Evolutionary conservation across 2,113 vertebrate species (phyloP).

Genomic region (Tachuris rubrigastra): DNA sequence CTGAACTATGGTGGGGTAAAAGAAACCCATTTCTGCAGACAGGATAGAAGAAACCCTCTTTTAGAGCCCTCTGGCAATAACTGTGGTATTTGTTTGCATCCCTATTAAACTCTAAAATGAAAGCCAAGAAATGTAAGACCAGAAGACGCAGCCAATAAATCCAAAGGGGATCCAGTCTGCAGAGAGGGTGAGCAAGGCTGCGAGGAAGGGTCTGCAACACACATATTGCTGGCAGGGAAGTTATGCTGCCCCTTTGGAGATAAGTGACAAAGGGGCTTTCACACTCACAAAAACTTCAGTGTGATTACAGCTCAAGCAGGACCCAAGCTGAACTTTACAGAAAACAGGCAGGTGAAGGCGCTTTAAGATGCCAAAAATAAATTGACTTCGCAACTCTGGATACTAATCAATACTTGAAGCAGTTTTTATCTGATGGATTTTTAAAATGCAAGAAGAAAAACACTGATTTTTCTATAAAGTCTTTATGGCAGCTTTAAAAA

Average conservation of each 20-base stretch:
- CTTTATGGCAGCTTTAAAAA: background rate
- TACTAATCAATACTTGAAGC: background rate
- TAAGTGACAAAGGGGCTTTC: background rate
- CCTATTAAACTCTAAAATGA: background rate
- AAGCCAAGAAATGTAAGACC: background rate
- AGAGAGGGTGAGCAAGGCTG: fast-evolving
- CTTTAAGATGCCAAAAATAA: background rate
- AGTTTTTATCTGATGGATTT: background rate
- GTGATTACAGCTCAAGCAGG: background rate
- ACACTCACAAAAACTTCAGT: background rate
- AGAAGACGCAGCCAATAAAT: background rate
- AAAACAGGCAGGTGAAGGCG: background rate
- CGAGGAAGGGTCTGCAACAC: background rate
- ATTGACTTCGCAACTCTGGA: background rate
- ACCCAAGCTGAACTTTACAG: background rate
- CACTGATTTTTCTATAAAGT: background rate
- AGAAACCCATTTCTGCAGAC: background rate
- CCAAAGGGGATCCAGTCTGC: background rate
- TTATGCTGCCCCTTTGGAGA: background rate
- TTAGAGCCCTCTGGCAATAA: background rate
- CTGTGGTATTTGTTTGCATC: background rate
- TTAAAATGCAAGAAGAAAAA: background rate
- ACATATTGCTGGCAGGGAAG: fast-evolving
- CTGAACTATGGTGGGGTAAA: background rate
- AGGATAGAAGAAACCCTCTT: background rate